Evolutionary conservation across 2,888 invertebrate genomes (phyloP).

Genomic region (Mythimna ferrago): DNA sequence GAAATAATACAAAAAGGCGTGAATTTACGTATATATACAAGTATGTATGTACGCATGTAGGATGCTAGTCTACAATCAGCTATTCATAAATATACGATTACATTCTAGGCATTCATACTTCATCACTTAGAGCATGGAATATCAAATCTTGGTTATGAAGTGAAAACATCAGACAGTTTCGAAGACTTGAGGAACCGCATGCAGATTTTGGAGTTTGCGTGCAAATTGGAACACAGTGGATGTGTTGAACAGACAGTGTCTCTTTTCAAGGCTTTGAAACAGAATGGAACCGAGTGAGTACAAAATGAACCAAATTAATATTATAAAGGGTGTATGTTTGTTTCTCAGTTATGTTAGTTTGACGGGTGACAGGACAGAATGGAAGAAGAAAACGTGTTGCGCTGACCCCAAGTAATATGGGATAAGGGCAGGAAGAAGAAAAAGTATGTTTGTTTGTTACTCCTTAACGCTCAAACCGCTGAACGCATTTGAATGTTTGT

Average conservation of each 20-base stretch:
- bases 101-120: constrained; percentile 73
- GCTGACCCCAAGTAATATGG: too few species aligned
- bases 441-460: too few species aligned
- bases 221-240: constrained; percentile 90
- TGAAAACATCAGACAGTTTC: constrained; percentile 75
- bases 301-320: neutral
- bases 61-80: neutral
- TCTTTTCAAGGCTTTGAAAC: constrained; percentile 73
- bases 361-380: too few species aligned
- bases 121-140: constrained; percentile 78
- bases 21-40: too few species aligned
- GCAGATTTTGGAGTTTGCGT: constrained; percentile 91
- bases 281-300: constrained; percentile 79
- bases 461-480: too few species aligned
- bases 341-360: too few species aligned
- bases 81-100: neutral
- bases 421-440: too few species aligned
- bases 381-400: too few species aligned
- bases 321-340: too few species aligned
- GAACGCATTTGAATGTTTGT: too few species aligned
- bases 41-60: too few species aligned
- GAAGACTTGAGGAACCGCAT: constrained; percentile 91
- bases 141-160: constrained; percentile 85
- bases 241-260: constrained; percentile 84
- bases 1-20: too few species aligned